Percentiles rank a stretch among this genome's conserved stretches.
phyloP scores from a whole-genome alignment of 23 tunicate species.

The Phallusia fumigata region DNA sequence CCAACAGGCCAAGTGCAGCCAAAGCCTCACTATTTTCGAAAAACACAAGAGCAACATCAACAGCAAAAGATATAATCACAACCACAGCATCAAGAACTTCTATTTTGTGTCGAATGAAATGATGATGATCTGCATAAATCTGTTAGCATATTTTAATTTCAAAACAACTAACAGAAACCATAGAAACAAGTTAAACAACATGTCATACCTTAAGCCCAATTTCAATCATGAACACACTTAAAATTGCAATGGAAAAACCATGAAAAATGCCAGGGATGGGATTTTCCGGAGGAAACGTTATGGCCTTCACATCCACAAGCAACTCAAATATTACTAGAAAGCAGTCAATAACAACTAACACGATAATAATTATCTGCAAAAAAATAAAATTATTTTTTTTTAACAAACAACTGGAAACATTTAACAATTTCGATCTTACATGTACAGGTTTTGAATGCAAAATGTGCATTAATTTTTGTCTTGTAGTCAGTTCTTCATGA shows the following conservation, averaged over 20 bases:
- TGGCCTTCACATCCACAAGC: conserved; percentile 48
- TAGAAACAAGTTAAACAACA: background rate
- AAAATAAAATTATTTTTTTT: background rate
- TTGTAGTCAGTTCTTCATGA: conserved; percentile 20
- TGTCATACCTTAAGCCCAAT: conserved; percentile 70
- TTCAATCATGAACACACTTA: conserved; percentile 70
- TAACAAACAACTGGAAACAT: background rate
- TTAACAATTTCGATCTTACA: conserved; percentile 16
- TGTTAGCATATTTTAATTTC: conserved; percentile 2
- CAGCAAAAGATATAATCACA: conserved; percentile 68
- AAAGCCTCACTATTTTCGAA: conserved; percentile 42
- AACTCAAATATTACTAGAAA: conserved; percentile 57
- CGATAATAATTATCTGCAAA: conserved; percentile 62
- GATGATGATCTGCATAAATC: conserved; percentile 67
- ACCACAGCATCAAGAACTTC: conserved; percentile 87
- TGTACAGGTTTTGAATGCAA: conserved; percentile 56
- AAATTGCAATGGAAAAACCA: conserved; percentile 71
- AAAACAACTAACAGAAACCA: background rate
- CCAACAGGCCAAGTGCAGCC: conserved; percentile 55
- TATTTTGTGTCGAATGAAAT: conserved; percentile 72
- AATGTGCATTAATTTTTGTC: conserved; percentile 30
- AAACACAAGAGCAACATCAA: conserved; percentile 59
- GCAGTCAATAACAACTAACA: conserved; percentile 51
- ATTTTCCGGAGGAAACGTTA: conserved; percentile 30
- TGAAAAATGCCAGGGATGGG: conserved; percentile 52